phyloP scores from a whole-genome alignment of 2,888 invertebrate genomes.

The Drosophila peninsularis region DNA sequence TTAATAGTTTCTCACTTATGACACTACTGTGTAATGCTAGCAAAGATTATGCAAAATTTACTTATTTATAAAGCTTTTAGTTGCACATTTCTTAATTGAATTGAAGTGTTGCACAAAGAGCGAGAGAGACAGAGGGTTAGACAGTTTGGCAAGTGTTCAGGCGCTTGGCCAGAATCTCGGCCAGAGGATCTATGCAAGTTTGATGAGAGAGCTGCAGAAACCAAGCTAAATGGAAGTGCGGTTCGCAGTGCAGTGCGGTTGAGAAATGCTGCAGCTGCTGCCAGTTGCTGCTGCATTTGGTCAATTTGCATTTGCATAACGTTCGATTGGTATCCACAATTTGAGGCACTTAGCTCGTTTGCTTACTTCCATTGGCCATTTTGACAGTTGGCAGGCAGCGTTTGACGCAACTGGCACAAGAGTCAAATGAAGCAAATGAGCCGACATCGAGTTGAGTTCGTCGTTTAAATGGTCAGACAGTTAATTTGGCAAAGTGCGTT shows the following conservation, averaged over 20 bases:
- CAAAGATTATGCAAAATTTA: conserved; percentile 23
- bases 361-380: conserved; percentile 15
- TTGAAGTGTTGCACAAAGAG: conserved; percentile 20
- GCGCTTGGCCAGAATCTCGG: conserved; percentile 40
- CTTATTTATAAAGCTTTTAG: conserved; percentile 45
- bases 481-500: conserved; percentile 69
- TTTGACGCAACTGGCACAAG: conserved; percentile 46
- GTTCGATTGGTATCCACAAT: conserved; percentile 63
- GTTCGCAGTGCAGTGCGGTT: conserved; percentile 48
- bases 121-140: not conserved
- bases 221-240: conserved; percentile 73
- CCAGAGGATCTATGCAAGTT: conserved; percentile 59
- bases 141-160: conserved; percentile 40
- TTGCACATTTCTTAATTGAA: conserved; percentile 39
- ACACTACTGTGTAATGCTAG: not conserved
- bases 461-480: conserved; percentile 36
- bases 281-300: conserved; percentile 47
- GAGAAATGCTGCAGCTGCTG: conserved; percentile 48
- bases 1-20: not conserved
- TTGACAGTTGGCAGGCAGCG: conserved; percentile 36
- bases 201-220: conserved; percentile 50
- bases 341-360: conserved; percentile 43
- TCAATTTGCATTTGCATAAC: conserved; percentile 78
- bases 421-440: conserved; percentile 32
- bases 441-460: conserved; percentile 23